Base-by-base conservation (phyloP, 1,140 invertebrate genomes). In the Drosophila grimshawi region DNA sequence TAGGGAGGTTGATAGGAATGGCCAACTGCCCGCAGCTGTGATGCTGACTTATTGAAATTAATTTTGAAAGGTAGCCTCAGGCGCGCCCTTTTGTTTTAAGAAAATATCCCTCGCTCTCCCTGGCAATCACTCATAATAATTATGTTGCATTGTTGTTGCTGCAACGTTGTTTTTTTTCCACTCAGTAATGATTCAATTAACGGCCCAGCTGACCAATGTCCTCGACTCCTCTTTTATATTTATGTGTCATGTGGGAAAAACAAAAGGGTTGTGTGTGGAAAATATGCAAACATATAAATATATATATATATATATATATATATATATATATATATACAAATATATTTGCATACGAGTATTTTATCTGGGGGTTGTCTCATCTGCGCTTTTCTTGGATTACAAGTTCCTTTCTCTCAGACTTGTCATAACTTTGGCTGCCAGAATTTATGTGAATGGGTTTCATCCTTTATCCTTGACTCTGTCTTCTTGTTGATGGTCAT, bases 11-110 rank as follows among this genome's bases (percentile, higher is more conserved):
- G 4, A 1, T 10, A 3, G 35, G 60, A 52, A 48, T 76, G 59
- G 73, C 56, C 56, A 60, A 60, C 39, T 60, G 56, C 56, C 56
- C 56, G 55, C 73, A 76, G 73, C 73, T 71, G 68, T 55, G 57
- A 33, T 60, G 33, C 69, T 76, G 73, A 72, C 74, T 72, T 72
- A 76, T 72, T 76, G 68, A 72, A 76, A 72, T 72, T 66, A 76
- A 66, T 72, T 61, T 55, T 35, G 3, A 53, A 46, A 51, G 65
- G 51, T 57, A 62, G 39, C 37, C 37, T 52, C 55, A n/a, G 8
- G 27, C 51, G 19, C n/a, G 4, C 55, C 68, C 68, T 66, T 60
- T 76, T 76, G 74, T 76, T 76, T 76, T 64, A 64, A 51, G 48
- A 43, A 43, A 41, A 41, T 41, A 41, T 19, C 43, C 3, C 33